A percentile compares a stretch with the other conserved stretches of the same genome.
Evolutionary conservation across 2,797 vertebrate genomes (phyloP).

Genomic region (Phrynocephalus forsythii): DNA sequence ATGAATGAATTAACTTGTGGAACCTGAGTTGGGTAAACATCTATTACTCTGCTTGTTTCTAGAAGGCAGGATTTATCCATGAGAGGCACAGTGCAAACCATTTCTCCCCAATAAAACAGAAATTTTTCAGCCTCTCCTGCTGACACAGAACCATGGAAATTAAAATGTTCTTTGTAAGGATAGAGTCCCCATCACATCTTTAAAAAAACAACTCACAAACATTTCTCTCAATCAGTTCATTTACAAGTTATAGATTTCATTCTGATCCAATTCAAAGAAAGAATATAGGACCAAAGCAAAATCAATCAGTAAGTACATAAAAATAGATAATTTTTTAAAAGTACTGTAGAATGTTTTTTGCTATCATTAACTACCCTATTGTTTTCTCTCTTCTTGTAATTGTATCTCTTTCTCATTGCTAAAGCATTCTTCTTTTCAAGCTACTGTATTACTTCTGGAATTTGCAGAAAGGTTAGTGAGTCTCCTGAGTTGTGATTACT

Average conservation of each 20-base stretch:
- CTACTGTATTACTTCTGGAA: slow-evolving; percentile 83
- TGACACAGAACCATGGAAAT: background rate
- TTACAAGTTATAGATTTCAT: slow-evolving; percentile 37
- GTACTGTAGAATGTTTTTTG: slow-evolving; percentile 7
- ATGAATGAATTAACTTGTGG: too few relatives aligned
- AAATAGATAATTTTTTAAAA: too few relatives aligned
- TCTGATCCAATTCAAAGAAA: slow-evolving; percentile 51
- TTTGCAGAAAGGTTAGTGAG: slow-evolving; percentile 86
- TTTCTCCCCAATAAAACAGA: background rate
- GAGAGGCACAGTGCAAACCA: too few relatives aligned
- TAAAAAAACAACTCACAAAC: too few relatives aligned
- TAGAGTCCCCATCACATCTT: too few relatives aligned
- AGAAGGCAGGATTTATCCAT: background rate
- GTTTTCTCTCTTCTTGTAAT: slow-evolving; percentile 71
- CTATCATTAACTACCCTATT: slow-evolving; percentile 66
- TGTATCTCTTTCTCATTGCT: slow-evolving; percentile 76
- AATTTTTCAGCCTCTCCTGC: background rate
- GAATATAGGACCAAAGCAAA: slow-evolving; percentile 61
- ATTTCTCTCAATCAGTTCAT: background rate
- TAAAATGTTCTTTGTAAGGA: too few relatives aligned
- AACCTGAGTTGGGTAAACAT: too few relatives aligned
- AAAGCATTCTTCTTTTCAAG: slow-evolving; percentile 77
- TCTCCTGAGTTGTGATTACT: slow-evolving; percentile 87
- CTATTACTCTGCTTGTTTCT: background rate
- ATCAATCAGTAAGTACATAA: slow-evolving; percentile 40